Evolutionary conservation across 2,888 invertebrate species (phyloP).

Genomic region (Aporophyla lueneburgensis): DNA sequence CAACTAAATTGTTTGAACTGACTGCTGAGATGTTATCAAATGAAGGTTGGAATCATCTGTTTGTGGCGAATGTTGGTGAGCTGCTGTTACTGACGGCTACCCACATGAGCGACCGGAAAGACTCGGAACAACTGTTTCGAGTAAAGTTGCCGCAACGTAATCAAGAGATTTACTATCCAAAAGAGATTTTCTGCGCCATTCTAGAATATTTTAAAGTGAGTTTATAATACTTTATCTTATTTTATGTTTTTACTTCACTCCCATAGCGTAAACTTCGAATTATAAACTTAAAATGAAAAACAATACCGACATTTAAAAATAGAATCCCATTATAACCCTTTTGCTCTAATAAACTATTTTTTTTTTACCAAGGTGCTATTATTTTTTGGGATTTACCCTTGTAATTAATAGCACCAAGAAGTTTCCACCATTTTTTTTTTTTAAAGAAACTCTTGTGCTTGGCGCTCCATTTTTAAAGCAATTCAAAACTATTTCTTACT

Average conservation of each 20-base stretch:
- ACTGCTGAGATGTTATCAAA: constrained; percentile 79
- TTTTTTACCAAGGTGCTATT: no score
- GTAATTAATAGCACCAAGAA: no score
- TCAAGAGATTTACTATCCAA: constrained; percentile 84
- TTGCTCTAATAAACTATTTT: no score
- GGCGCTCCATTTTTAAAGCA: no score
- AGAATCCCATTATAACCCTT: no score
- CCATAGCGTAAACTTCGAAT: no score
- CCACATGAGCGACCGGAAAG: constrained; percentile 81
- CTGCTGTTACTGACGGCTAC: constrained; percentile 78
- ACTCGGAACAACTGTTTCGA: constrained; percentile 76
- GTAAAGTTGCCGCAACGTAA: constrained; percentile 75
- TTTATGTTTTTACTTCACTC: not conserved
- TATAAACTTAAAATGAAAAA: no score
- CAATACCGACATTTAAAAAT: no score
- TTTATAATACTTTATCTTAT: constrained; percentile 6
- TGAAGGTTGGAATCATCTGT: constrained; percentile 82
- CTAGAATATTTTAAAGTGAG: constrained; percentile 87
- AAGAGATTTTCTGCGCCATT: constrained; percentile 80
- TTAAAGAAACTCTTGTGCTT: no score
- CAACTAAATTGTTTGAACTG: constrained; percentile 78
- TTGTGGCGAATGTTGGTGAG: constrained; percentile 83
- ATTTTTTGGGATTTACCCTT: no score
- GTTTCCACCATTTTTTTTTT: no score
- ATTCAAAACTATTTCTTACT: no score